Evolutionary conservation across 2,797 vertebrate genomes (phyloP).

Genomic region (Bovichtus variegatus): DNA sequence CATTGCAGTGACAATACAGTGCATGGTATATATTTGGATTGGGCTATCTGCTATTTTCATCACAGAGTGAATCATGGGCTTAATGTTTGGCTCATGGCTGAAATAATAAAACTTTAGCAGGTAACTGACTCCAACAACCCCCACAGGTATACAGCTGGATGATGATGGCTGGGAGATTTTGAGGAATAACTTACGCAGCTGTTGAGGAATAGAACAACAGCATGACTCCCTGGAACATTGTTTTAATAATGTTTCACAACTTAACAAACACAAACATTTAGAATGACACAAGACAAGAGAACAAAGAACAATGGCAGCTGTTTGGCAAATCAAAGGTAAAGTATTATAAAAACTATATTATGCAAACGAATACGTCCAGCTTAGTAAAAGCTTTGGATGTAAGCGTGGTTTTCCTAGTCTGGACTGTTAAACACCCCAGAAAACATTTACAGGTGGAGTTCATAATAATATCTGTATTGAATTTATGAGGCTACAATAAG

Average conservation of each 20-base stretch:
- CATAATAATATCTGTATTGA: background rate
- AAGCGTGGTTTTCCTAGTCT: background rate
- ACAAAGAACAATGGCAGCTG: background rate
- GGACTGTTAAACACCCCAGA: background rate
- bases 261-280: background rate
- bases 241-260: background rate
- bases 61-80: slow-evolving; percentile 3
- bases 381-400: background rate
- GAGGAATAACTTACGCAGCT: slow-evolving; percentile 29
- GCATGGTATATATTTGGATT: background rate
- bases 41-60: slow-evolving; percentile 40
- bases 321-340: background rate
- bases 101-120: slow-evolving; percentile 31
- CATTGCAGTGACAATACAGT: background rate
- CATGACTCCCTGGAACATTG: slow-evolving; percentile 9
- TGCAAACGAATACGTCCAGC: background rate
- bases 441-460: background rate
- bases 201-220: slow-evolving; percentile 16
- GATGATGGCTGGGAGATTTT: background rate
- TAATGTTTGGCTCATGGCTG: slow-evolving; percentile 20
- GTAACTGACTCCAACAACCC: slow-evolving; percentile 25
- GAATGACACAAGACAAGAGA: background rate
- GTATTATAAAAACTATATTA: background rate
- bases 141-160: slow-evolving; percentile 40
- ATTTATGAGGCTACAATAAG: background rate